Percentiles rank a stretch among this genome's conserved stretches.
These are phyloP conservation scores for Sphenopsis melanotis DNA, from an alignment of 2,797 vertebrate genomes.

Conservation along the genomic window DNA sequence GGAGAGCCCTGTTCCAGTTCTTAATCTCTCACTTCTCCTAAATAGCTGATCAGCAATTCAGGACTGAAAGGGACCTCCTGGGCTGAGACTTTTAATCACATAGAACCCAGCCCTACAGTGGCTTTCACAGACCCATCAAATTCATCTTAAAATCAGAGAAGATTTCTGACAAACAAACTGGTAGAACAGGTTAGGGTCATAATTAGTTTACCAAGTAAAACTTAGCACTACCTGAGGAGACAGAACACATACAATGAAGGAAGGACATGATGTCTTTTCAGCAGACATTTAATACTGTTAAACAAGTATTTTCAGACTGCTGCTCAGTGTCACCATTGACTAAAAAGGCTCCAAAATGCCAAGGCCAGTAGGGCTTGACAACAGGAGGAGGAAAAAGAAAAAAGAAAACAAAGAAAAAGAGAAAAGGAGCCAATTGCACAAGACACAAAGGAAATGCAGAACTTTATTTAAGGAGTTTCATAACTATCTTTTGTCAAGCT, in stretches of 20 bases:
- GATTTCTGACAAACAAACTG: background rate
- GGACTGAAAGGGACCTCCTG: background rate
- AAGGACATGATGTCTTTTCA: background rate
- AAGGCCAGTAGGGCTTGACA: background rate
- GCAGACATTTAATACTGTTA: rapidly evolving
- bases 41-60: background rate
- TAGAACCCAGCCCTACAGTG: background rate
- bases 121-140: background rate
- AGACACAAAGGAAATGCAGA: background rate
- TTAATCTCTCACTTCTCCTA: rapidly evolving
- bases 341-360: background rate
- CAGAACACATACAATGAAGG: background rate
- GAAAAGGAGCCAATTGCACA: background rate
- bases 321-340: background rate
- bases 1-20: background rate
- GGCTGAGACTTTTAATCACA: background rate
- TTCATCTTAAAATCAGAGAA: background rate
- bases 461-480: background rate
- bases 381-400: rapidly evolving
- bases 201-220: background rate
- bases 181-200: background rate
- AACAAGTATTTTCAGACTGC: background rate
- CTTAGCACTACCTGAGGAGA: background rate
- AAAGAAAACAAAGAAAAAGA: background rate
- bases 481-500: background rate